A percentile compares a stretch with the other conserved stretches of the same genome.
Conservation (phyloP, 2,797 vertebrate genomes). For the Champsocephalus gunnari region DNA sequence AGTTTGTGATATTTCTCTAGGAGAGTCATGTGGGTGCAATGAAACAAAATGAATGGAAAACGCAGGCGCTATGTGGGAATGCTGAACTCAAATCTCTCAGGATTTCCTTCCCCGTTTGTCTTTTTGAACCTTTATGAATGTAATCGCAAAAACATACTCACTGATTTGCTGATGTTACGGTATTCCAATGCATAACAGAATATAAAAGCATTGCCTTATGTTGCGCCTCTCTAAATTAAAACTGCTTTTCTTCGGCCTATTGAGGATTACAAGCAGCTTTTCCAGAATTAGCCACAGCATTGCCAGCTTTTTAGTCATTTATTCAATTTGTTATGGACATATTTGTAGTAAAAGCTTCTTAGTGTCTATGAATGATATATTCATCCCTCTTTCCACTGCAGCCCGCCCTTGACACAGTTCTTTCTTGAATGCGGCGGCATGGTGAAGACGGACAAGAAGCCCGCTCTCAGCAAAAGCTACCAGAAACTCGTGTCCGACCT, state of each 20-base stretch:
- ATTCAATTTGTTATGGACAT: neutral
- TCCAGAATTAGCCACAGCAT: neutral
- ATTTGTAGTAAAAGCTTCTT: conserved; percentile 11
- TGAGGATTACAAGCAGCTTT: conserved; percentile 2
- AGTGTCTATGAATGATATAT: conserved; percentile 5
- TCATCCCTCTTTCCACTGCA: conserved; percentile 59
- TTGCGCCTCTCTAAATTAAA: neutral
- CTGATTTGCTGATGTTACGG: neutral
- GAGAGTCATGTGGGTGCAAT: conserved; percentile 29
- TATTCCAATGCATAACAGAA: neutral
- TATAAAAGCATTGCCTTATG: neutral
- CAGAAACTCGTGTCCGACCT: conserved; percentile 97
- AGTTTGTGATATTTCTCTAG: conserved; percentile 17
- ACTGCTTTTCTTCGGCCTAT: neutral
- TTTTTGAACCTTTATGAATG: neutral
- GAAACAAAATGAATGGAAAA: conserved; percentile 19
- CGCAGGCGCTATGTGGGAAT: conserved; percentile 11
- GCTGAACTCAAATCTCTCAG: conserved; percentile 4
- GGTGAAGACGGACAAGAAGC: conserved; percentile 97
- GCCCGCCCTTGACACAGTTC: conserved; percentile 96
- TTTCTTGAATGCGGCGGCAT: conserved; percentile 96
- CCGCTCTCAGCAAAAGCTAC: conserved; percentile 98
- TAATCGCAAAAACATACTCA: conserved; percentile 1
- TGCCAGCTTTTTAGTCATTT: neutral
- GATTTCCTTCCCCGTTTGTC: neutral